Conservation (phyloP, 92 coral and sea anemone genomes). For the Porites rus region DNA sequence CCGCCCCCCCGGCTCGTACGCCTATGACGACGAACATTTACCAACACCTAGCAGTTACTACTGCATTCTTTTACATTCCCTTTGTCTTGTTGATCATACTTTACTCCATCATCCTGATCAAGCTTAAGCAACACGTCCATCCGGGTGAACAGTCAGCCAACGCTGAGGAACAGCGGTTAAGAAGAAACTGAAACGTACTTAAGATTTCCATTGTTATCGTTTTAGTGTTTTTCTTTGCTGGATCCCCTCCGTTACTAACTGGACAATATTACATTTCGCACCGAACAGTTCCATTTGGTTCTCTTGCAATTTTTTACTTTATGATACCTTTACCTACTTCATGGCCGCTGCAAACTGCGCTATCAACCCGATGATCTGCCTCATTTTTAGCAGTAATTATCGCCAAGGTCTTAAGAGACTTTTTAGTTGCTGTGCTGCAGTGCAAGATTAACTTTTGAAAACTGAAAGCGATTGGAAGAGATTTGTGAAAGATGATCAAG, state of each 20-base stretch:
- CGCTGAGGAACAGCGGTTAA: neutral
- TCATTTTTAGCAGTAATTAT: slow-evolving; percentile 52
- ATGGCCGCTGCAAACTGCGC: slow-evolving; percentile 53
- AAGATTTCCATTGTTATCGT: neutral
- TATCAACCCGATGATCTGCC: slow-evolving; percentile 50
- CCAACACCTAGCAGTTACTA: no score
- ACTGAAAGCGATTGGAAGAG: no score
- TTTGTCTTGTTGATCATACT: neutral
- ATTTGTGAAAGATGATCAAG: no score
- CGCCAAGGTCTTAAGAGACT: slow-evolving; percentile 4
- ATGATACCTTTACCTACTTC: neutral
- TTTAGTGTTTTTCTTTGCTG: neutral
- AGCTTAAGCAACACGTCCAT: neutral
- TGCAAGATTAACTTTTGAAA: no score
- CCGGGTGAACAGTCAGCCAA: neutral
- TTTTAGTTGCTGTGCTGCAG: no score
- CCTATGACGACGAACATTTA: no score
- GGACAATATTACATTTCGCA: no score
- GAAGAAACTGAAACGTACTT: neutral
- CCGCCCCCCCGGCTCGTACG: no score
- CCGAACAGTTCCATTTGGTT: no score
- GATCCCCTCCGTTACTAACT: neutral
- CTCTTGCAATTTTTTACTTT: no score
- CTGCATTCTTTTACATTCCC: neutral
- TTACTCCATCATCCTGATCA: neutral